Base-by-base conservation (phyloP, 2,113 vertebrate genomes). In the Indicator maculatus region DNA sequence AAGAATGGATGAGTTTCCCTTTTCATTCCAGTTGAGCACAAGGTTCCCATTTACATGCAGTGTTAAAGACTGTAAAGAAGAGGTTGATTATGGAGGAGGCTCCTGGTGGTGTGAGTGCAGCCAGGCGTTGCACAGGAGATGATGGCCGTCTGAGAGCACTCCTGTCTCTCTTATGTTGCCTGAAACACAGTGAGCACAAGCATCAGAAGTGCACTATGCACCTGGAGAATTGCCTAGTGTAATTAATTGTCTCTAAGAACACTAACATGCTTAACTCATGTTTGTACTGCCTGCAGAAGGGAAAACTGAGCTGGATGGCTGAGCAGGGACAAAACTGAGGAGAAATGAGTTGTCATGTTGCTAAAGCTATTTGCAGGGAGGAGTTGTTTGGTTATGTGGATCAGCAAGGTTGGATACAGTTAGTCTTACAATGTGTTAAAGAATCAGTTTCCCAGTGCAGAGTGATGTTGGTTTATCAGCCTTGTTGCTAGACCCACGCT, bases 91-190 rank as follows among this genome's bases (percentile, higher is more conserved):
- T 11, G 1, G 16, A 47, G 65, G 65, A 81, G 79, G 33, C 23
- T 73, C n/a, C 47, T 33, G 78, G 45, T 38, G 72, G 9, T 27
- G 14, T 8, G 47, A 30, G 33, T 1, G 53, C 73, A 79, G 50
- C n/a, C 74, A 50, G 33, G 60, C 6, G 0, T 33, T 60, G 63
- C 19, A 5, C 2, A 1, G 65, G 23, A 30, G 45, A 7, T 3
- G 15, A 16, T 0, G 17, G 30, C 38, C 61, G 28, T 4, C 18
- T 30, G 70, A 58, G 38, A 53, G 23, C 23, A 12, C 27, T 61
- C 44, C 44, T 1, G 1, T 72, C 67, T 63, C 55, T 79, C 38
- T 1, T 1, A 1, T 1, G 2, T 28, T 60, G 30, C 2, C 77
- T 78, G 81, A 64, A 74, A 23, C 28, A 26, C 19, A 6, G 36